Evolutionary conservation across 2,797 vertebrate species (phyloP), one percentile per base, ranked within the genome.

Genomic region (Pogonophryne albipinna): DNA sequence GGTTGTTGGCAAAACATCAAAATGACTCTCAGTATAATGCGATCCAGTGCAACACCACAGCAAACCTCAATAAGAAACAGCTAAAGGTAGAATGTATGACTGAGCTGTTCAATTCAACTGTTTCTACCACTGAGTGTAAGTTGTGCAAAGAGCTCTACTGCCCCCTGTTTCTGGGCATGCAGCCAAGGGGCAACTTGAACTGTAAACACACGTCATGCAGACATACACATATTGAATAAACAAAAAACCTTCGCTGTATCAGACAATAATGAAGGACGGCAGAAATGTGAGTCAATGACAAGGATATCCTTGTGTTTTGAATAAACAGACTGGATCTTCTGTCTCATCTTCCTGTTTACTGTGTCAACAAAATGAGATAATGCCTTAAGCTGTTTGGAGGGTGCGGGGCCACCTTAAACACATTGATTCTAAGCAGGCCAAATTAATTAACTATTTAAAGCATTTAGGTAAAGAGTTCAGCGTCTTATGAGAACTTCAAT

Each of bases 311-410:
- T 17, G 2, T 88, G 69, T 81, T 88, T 80, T 76, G 23, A 61
- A 50, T 12, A 79, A 73, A 56, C 52, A 85, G 50, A 66, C 78
- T 58, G 60, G 65, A 73, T 82, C 72, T 23, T 67, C 50, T 45
- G 66, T 64, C 67, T 85, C 58, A 45, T 63, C 74, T 70, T 84
- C 46, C 58, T 88, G 78, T 90, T 85, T 82, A 65, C 46, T 76
- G 23, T 84, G 74, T 87, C 74, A 82, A 91, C 78, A 89, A 46
- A n/a, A 51, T 76, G 80, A 91, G 44, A 59, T 90, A 66, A 83
- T 59, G 71, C 58, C 11, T 66, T 57, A 9, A 67, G 76, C 76
- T 72, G 34, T n/a, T 38, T 3, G 19, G 20, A 58, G 63, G 45
- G 45, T 53, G 68, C 64, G 45, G 51, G 65, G 17, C 57, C 64